These are phyloP conservation scores for Callyntrura sp. DNA, from an alignment of 2,888 invertebrate genomes.

Conservation along the genomic window DNA sequence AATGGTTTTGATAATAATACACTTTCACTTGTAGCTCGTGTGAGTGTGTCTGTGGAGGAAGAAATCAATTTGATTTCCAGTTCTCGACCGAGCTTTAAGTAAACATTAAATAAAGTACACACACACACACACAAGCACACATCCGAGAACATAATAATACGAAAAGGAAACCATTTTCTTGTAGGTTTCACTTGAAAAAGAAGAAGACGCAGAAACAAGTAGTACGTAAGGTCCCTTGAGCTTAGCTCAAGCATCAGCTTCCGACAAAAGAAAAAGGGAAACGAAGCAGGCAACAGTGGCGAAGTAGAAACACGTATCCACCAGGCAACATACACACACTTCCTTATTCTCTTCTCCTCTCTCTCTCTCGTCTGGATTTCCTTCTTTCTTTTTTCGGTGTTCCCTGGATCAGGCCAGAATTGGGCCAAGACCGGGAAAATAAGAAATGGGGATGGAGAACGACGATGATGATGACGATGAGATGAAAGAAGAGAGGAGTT, in stretches of 20 bases:
- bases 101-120: conserved; percentile 72
- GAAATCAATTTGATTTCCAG: conserved; percentile 76
- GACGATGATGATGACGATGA: conserved; percentile 28
- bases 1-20: conserved; percentile 69
- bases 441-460: conserved; percentile 62
- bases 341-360: conserved; percentile 15
- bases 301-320: neutral
- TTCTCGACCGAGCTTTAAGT: conserved; percentile 73
- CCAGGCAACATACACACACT: neutral
- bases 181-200: conserved; percentile 26
- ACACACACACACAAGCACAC: conserved; percentile 36
- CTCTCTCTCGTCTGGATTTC: conserved; percentile 6
- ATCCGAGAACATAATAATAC: conserved; percentile 65
- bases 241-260: conserved; percentile 69
- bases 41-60: conserved; percentile 33
- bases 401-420: conserved; percentile 46
- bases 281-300: conserved; percentile 34
- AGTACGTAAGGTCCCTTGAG: conserved; percentile 66
- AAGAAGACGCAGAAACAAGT: conserved; percentile 33
- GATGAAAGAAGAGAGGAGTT: conserved; percentile 54
- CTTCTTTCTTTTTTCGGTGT: neutral
- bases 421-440: conserved; percentile 51
- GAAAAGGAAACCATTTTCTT: conserved; percentile 72
- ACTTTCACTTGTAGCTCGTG: conserved; percentile 71
- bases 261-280: conserved; percentile 63